phyloP scores from a whole-genome alignment of 2,113 vertebrate species.

The Australoheros scitulus region DNA sequence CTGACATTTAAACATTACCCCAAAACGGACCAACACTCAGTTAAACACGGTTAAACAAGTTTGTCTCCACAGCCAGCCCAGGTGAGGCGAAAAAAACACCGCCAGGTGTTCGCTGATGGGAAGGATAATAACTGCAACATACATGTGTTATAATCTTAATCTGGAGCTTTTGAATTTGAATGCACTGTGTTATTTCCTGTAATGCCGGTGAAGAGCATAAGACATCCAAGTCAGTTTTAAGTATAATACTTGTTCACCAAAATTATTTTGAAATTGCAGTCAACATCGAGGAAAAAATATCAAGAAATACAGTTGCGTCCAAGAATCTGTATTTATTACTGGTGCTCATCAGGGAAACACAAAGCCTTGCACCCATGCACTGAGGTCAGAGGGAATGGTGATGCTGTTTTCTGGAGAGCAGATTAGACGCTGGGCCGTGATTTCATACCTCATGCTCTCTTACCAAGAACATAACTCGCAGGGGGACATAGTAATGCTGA shows the following conservation, averaged over 20 bases:
- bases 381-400: not conserved
- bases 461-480: not conserved
- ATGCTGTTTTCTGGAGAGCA: not conserved
- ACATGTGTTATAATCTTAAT: not conserved
- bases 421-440: not conserved
- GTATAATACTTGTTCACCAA: not conserved
- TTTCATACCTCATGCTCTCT: not conserved
- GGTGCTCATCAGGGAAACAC: not conserved
- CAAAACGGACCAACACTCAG: not conserved
- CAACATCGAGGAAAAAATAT: not conserved
- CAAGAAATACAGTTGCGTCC: rapidly evolving
- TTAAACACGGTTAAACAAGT: not conserved
- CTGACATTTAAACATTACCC: not conserved
- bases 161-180: too few species aligned
- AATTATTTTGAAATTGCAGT: not conserved
- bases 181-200: not conserved
- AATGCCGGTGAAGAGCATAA: not conserved
- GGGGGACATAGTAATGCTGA: not conserved
- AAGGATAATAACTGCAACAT: not conserved
- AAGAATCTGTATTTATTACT: not conserved
- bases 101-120: not conserved
- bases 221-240: not conserved
- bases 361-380: not conserved
- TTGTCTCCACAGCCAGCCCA: not conserved
- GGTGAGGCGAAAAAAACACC: not conserved